Evolutionary conservation across 2,888 invertebrate species (phyloP), one percentile per base, ranked within the genome.

Genomic region (Halocaridina rubra): DNA sequence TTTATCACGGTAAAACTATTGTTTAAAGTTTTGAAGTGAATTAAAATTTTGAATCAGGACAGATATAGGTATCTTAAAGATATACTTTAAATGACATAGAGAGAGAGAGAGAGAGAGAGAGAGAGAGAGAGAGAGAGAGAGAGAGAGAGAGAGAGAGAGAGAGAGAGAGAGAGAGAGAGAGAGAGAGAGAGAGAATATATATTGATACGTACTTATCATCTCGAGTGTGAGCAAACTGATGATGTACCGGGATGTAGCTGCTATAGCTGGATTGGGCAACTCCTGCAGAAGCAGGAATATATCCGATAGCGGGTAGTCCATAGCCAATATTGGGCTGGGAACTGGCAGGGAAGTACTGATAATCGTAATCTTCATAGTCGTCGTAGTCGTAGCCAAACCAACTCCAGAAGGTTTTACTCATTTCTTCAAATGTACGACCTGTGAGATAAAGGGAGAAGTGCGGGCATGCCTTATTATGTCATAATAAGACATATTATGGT

Each of bases 341-440:
- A 10, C n/a, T 1, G 53, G 46, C 46, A 30, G 30, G 46, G 75
- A 39, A 10, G 75, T 85, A 79, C 77, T 82, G 53, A 30, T 71
- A 33, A 7, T 79, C 80, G 67, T 76, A 79, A 61, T 74, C 81
- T 5, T 76, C 24, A 59, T 82, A 24, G 24, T 87, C 72, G 80
- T 85, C 85, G 22, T 71, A 33, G 32, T 78, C 87, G 46, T 27
- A 87, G 57, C 86, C 86, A 74, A 87, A 80, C 76, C 75, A 87
- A 29, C 76, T 59, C 82, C 75, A 64, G 77, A 87, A 13, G 1
- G 59, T 3, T 24, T 39, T 8, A 29, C 78, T 74, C 82, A 77
- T 77, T 10, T 82, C 82, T 5, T 16, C 39, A 33, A 82, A 71
- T 29, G 82, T 82, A 4, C 82, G 77, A 7, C 71, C 82, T 82